Conservation (phyloP, 2,113 vertebrate genomes). For the Paralichthys olivaceus region DNA sequence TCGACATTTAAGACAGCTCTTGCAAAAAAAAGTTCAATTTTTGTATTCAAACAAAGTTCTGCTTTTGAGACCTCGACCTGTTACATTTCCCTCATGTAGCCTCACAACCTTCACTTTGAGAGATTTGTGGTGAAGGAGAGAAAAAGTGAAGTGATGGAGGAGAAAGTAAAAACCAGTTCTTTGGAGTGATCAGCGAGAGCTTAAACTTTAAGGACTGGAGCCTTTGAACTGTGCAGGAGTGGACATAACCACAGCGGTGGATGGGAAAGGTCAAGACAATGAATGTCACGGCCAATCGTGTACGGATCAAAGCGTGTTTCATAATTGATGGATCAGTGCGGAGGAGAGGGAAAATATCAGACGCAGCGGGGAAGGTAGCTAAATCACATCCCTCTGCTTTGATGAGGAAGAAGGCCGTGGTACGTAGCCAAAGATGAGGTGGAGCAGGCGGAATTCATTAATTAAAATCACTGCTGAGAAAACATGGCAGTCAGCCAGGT, state of each 20-base stretch:
- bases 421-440: conserved; percentile 19
- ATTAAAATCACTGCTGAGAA: conserved; percentile 38
- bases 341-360: conserved; percentile 29
- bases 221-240: conserved; percentile 40
- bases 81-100: conserved; percentile 8
- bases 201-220: conserved; percentile 24
- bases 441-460: conserved; percentile 34
- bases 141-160: conserved; percentile 8
- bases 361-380: conserved; percentile 16
- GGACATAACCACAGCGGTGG: conserved; percentile 10
- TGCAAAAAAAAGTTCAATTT: background rate
- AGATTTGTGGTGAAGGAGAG: background rate
- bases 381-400: conserved; percentile 50
- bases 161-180: background rate
- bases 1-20: background rate
- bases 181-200: conserved; percentile 2
- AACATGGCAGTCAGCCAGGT: conserved; percentile 14
- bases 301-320: conserved; percentile 53
- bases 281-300: conserved; percentile 41
- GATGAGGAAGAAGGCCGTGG: conserved; percentile 41
- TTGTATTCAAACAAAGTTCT: conserved; percentile 1
- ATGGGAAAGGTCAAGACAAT: conserved; percentile 43
- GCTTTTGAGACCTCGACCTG: conserved; percentile 16
- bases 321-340: conserved; percentile 43
- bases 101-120: background rate